Evolutionary conservation across 2,113 vertebrate species (phyloP).

Genomic region (Gorsachius goisagi): DNA sequence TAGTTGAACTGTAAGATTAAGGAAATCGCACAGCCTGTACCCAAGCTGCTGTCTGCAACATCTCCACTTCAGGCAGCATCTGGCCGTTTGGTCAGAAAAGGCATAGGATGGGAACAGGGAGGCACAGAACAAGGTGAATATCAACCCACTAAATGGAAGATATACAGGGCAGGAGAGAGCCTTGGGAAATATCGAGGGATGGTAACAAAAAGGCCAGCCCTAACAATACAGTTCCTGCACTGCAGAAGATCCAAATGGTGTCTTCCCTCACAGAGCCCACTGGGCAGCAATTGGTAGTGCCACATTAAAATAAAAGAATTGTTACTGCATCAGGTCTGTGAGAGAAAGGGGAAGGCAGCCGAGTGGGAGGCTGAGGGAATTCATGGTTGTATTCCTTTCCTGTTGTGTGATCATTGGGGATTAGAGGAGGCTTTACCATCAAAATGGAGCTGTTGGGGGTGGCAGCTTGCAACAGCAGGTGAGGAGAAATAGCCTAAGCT

Average conservation of each 20-base stretch:
- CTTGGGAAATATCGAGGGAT: neutral
- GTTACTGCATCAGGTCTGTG: neutral
- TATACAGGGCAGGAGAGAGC: neutral
- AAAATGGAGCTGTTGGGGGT: neutral
- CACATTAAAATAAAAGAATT: neutral
- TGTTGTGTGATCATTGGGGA: neutral
- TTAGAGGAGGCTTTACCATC: neutral
- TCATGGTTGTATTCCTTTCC: neutral
- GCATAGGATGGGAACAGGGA: accelerated
- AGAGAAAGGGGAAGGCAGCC: neutral
- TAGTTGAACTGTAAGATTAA: neutral
- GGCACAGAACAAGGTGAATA: neutral
- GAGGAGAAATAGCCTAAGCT: neutral
- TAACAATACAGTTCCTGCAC: neutral
- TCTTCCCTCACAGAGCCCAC: neutral
- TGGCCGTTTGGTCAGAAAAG: neutral
- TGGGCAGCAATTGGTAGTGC: neutral
- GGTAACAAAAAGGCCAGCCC: neutral
- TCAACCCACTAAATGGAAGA: neutral
- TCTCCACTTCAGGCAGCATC: neutral
- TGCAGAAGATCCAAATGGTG: neutral
- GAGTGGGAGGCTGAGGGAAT: neutral
- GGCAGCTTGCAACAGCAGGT: neutral
- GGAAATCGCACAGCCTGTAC: neutral
- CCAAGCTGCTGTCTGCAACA: neutral